These are phyloP conservation scores for Nemurella pictetii DNA, from an alignment of 2,888 invertebrate species.

Conservation along the genomic window DNA sequence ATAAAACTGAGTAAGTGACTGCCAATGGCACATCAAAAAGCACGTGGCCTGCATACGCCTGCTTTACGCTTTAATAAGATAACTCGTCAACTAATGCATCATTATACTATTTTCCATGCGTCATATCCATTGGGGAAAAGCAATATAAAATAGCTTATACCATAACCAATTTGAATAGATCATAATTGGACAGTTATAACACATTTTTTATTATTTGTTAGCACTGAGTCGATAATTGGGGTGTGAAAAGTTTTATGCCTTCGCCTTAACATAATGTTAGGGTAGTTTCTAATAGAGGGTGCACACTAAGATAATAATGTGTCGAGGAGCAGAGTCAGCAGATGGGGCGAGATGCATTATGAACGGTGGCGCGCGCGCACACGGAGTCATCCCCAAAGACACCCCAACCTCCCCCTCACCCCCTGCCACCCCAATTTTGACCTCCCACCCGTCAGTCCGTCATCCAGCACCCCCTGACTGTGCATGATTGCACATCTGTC, in stretches of 20 bases:
- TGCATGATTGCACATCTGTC: conserved; percentile 30
- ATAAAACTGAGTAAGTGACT: no score
- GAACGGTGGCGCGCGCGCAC: conserved; percentile 15
- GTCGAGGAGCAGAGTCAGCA: conserved; percentile 19
- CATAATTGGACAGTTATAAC: background rate
- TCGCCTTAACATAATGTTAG: conserved; percentile 27
- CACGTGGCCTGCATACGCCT: background rate
- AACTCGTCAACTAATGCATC: background rate
- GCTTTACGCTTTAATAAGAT: no score
- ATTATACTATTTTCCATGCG: background rate
- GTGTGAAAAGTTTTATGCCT: conserved; percentile 21
- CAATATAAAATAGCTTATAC: background rate
- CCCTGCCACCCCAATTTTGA: conserved; percentile 2
- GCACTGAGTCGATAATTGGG: conserved; percentile 13
- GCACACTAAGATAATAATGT: conserved; percentile 15
- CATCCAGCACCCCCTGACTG: background rate
- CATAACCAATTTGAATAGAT: background rate
- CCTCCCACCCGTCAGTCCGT: conserved; percentile 8
- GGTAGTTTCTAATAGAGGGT: conserved; percentile 24
- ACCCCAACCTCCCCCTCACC: no score
- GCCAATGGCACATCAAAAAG: no score
- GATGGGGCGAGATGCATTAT: conserved; percentile 14
- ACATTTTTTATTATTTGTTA: background rate
- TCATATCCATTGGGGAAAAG: background rate
- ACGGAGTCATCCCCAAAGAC: conserved; percentile 7